Percentiles rank a stretch among this genome's conserved stretches.
These are phyloP conservation scores for Rhopilema esculentum DNA, from an alignment of 30 jellyfish, hydroid and myxozoan genomes.

Conservation along the genomic window DNA sequence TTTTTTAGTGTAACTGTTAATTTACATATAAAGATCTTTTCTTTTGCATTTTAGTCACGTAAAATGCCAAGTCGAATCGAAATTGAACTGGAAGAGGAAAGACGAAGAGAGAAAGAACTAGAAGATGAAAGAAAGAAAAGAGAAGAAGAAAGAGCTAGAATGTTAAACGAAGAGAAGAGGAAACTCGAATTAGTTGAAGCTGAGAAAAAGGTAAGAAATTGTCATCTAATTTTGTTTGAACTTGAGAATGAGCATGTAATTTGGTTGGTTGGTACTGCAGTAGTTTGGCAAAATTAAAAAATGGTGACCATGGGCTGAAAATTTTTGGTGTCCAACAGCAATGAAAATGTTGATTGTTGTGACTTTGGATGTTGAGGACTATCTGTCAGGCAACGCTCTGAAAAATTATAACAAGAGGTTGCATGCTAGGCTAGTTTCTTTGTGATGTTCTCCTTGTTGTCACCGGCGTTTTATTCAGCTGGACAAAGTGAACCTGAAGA, in stretches of 20 bases:
- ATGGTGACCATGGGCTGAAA: too few species aligned
- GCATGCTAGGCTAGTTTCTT: background rate
- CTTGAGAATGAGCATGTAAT: too few species aligned
- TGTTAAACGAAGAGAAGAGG: constrained; percentile 27
- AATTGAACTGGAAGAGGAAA: constrained; percentile 64
- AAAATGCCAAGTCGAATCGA: constrained; percentile 58
- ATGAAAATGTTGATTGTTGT: too few species aligned
- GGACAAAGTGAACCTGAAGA: too few species aligned
- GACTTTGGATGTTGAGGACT: too few species aligned
- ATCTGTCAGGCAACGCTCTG: background rate
- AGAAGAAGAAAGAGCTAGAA: constrained; percentile 31
- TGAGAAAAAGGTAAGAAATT: constrained; percentile 61
- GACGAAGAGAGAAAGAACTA: constrained; percentile 65
- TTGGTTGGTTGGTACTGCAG: too few species aligned
- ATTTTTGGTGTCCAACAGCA: too few species aligned
- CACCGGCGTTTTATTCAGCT: too few species aligned
- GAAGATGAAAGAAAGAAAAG: constrained; percentile 60
- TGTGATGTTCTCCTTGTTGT: too few species aligned
- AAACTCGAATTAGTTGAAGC: constrained; percentile 35
- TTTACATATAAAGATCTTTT: background rate
- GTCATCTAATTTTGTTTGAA: too few species aligned
- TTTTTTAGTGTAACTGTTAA: background rate
- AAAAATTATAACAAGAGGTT: background rate
- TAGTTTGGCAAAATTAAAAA: too few species aligned
- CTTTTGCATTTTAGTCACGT: background rate